Evolutionary conservation across 2,888 invertebrate genomes (phyloP).

Genomic region (Drosophila suboccidentalis): DNA sequence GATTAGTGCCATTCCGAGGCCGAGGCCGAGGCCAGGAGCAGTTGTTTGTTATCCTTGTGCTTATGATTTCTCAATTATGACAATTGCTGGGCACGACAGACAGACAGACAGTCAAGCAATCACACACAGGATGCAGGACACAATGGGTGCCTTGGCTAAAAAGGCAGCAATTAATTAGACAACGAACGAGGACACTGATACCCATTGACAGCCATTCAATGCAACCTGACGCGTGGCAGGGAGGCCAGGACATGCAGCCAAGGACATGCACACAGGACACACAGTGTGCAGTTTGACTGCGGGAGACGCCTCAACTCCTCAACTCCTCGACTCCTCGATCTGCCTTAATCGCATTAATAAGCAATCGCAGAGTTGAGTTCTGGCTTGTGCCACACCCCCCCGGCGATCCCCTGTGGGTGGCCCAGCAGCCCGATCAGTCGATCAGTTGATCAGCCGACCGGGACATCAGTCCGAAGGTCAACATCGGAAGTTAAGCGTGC

Average conservation of each 20-base stretch:
- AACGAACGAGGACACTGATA: conserved; percentile 60
- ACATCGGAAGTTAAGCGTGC: conserved; percentile 30
- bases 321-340: conserved; percentile 35
- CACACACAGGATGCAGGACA: conserved; percentile 11
- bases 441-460: not conserved
- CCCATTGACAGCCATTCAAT: conserved; percentile 53
- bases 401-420: conserved; percentile 59
- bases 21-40: conserved; percentile 4
- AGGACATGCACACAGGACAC: conserved; percentile 35
- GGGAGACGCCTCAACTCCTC: conserved; percentile 23
- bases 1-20: conserved; percentile 30
- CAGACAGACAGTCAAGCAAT: conserved; percentile 37
- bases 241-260: conserved; percentile 43
- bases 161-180: conserved; percentile 73
- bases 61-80: conserved; percentile 79
- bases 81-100: conserved; percentile 54
- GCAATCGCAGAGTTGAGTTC: conserved; percentile 13
- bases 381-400: conserved; percentile 69
- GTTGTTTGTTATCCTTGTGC: conserved; percentile 48
- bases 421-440: conserved; percentile 13
- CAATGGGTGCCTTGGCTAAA: conserved; percentile 39
- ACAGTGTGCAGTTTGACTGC: conserved; percentile 26
- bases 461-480: conserved; percentile 30
- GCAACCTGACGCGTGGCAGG: conserved; percentile 73
- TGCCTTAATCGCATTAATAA: conserved; percentile 68